Conservation (phyloP, 2,888 invertebrate genomes). For the Acleris emargana region DNA sequence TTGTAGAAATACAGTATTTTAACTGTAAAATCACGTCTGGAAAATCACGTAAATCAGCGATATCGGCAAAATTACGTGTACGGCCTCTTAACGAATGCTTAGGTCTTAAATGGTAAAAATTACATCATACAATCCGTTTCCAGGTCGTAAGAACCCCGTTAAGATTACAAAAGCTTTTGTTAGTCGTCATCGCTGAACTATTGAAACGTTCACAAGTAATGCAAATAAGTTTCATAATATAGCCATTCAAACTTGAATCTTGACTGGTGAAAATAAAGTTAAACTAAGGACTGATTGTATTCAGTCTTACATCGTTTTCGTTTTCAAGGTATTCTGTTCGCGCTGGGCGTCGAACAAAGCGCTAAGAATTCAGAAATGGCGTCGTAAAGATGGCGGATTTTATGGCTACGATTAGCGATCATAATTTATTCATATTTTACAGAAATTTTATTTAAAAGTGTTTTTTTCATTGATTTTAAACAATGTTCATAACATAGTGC, state of each 20-base stretch:
- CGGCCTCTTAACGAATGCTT: too few species aligned
- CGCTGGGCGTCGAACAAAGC: constrained; percentile 4
- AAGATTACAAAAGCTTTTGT: background rate
- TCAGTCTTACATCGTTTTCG: too few species aligned
- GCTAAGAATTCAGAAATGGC: constrained; percentile 6
- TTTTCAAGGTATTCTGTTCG: background rate
- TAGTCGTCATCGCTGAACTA: background rate
- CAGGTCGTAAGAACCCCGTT: background rate
- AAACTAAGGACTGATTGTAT: too few species aligned
- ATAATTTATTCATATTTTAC: background rate
- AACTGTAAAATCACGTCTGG: too few species aligned
- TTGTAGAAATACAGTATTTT: too few species aligned
- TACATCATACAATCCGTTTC: background rate
- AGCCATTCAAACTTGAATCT: too few species aligned
- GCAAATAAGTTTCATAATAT: too few species aligned
- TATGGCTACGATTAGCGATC: constrained; percentile 15
- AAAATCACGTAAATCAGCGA: too few species aligned
- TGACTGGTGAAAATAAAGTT: too few species aligned
- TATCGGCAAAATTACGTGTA: too few species aligned
- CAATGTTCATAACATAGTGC: too few species aligned
- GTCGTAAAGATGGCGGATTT: constrained; percentile 4
- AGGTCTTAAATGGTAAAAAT: background rate
- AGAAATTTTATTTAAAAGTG: background rate
- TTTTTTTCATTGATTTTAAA: too few species aligned
- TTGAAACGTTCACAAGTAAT: background rate